Evolutionary conservation across 1,140 invertebrate species (phyloP), one percentile per base, ranked within the genome.

Genomic region (Pteromalus puparum): DNA sequence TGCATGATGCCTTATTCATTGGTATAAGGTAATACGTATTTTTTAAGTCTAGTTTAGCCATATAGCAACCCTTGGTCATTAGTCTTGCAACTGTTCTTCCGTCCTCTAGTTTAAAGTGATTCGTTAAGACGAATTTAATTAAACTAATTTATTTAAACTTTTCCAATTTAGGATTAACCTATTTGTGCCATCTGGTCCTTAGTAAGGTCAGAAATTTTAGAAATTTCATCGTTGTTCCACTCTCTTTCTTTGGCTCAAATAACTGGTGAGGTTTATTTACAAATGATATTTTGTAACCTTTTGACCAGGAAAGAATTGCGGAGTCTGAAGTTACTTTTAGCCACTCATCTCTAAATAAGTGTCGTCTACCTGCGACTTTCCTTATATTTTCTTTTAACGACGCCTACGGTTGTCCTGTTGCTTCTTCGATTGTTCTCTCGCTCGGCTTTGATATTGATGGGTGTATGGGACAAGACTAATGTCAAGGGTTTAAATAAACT

Each of bases 31-130:
- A 73, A 76, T 83, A 83, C 2, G 81, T 42, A 53, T 86, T 68
- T 74, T 86, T 82, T 21, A 86, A 26, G 42, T 86, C 85, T 18
- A 86, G 67, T 2, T 46, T 75, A 26, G 85, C 67, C 85, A 84
- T 84, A 38, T 34, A 81, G 18, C 68, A 73, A 67, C 80, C 42
- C 21, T 48, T 18, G 24, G 15, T 67, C 2, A 77, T 42, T 53
- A 83, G 24, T 21, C 53, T 76, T 83, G n/a, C 21, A 4, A 61
- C 85, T 53, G 77, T 81, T 76, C 81, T 26, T 10, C 76, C 24
- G 46, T 76, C 74, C 12, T 76, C 74, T 76, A 70, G 12, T 13
- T 80, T 80, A 21, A 70, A 70, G 61, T 65, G 78, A 18, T 34
- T 24, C 6, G 30, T 67, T 46, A 42, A n/a, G 12, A 70, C n/a